Base-by-base conservation (phyloP, 2,113 vertebrate genomes). In the Sarotherodon lohbergeri region DNA sequence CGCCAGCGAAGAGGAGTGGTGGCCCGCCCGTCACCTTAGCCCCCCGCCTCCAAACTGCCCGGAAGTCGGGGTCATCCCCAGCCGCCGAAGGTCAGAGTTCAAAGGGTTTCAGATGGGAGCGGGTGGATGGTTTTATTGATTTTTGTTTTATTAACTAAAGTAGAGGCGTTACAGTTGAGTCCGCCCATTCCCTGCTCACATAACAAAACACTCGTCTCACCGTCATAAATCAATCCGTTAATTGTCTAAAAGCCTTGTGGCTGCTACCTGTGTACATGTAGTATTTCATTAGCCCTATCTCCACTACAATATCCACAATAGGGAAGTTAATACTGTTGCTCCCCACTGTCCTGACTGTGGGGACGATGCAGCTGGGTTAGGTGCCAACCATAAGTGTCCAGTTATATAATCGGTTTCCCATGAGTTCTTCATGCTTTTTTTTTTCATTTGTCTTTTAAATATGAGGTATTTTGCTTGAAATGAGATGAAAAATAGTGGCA, bases 61-160 rank as follows among this genome's bases (percentile, higher is more conserved):
- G 11, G 98, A 99, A 93, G 97, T 99, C 89, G 99, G 99, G 5
- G 98, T 99, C 90, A 98, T 99, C 93, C 99, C 99, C 95, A 99
- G 99, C 96, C 98, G 98, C 91, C 97, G 97, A 90, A 98, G 99
- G 99, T 99, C 63, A 90, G 93, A 79, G 61, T 79, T 84, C 36
- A 73, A 11, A 39, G 78, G 61, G 61, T 66, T 36, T 32, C 10
- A 24, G 43, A 52, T 27, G 24, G 80, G 29, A 14, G 16, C 6
- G 48, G 34, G 56, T n/a, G 27, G 71, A 78, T 78, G 80, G 27
- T 82, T 29, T 66, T 52, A 81, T 76, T 86, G 39, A 39, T 48
- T 85, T 10, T 46, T 61, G 24, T 32, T 24, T 50, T 78, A 29
- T 50, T 19, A 78, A 50, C 46, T 32, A 29, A 76, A 1, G 43